Conservation (phyloP, 2,797 vertebrate species). For the Epinephelus malabaricus region DNA sequence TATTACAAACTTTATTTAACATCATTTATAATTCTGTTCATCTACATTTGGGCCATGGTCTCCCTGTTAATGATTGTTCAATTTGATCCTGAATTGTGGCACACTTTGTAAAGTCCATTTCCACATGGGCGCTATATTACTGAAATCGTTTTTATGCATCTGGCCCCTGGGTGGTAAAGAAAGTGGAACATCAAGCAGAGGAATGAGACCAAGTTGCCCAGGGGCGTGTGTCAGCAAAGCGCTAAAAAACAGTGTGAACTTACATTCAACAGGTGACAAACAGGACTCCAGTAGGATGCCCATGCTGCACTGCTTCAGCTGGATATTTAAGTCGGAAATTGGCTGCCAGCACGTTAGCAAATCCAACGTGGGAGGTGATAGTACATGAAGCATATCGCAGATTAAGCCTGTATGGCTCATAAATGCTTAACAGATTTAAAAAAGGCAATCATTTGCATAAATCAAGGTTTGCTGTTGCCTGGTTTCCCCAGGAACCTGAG, state of each 20-base stretch:
- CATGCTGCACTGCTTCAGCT: slow-evolving; percentile 1
- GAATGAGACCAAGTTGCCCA: background rate
- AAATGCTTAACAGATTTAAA: too few species aligned
- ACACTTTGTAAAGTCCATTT: too few species aligned
- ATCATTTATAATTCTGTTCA: too few species aligned
- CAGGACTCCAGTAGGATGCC: slow-evolving; percentile 30
- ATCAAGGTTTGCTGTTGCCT: too few species aligned
- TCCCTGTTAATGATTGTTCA: too few species aligned
- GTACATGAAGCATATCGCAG: background rate
- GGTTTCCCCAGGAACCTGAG: background rate
- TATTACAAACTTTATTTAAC: too few species aligned
- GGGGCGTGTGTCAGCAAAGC: background rate
- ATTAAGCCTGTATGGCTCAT: background rate
- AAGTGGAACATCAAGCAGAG: background rate
- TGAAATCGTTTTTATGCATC: too few species aligned
- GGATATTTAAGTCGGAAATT: slow-evolving; percentile 8
- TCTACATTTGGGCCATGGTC: too few species aligned
- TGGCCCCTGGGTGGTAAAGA: background rate
- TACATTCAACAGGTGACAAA: slow-evolving; percentile 25
- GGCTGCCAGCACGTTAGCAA: background rate
- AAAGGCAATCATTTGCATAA: too few species aligned
- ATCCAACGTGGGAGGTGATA: background rate
- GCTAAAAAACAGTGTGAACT: slow-evolving; percentile 9
- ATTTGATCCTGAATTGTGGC: too few species aligned
- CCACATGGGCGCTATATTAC: too few species aligned